Conservation (phyloP, 1,140 invertebrate genomes). For the Drosophila paulistorum region DNA sequence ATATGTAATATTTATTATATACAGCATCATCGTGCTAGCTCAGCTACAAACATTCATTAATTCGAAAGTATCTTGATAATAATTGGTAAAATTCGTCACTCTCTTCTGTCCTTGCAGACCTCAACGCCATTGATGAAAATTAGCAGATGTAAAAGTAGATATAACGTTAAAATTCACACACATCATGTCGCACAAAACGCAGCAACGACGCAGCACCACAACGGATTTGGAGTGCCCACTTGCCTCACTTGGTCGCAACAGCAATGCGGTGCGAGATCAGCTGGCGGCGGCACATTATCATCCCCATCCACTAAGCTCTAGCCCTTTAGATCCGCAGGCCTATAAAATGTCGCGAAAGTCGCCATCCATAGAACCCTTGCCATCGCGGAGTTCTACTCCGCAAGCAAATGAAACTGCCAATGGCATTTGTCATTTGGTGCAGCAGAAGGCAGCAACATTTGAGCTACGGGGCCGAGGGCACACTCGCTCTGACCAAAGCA, state of each 20-base stretch:
- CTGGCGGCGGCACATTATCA: slow-evolving; percentile 70
- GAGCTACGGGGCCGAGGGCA: slow-evolving; percentile 68
- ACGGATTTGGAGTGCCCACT: slow-evolving; percentile 84
- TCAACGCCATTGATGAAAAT: slow-evolving; percentile 19
- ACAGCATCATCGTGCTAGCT: no score
- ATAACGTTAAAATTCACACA: slow-evolving; percentile 8
- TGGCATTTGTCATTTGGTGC: slow-evolving; percentile 68
- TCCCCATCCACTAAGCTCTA: slow-evolving; percentile 83
- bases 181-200: slow-evolving; percentile 77
- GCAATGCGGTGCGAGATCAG: slow-evolving; percentile 82
- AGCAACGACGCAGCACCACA: slow-evolving; percentile 59
- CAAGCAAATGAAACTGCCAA: slow-evolving; percentile 43
- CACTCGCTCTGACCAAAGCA: slow-evolving; percentile 48
- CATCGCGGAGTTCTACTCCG: slow-evolving; percentile 51
- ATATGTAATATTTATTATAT: no score
- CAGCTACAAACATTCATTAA: no score
- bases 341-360: slow-evolving; percentile 83
- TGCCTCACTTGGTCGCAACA: slow-evolving; percentile 85
- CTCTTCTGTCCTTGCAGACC: slow-evolving; percentile 31
- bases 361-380: slow-evolving; percentile 47
- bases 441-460: slow-evolving; percentile 82
- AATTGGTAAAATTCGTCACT: slow-evolving; percentile 18
- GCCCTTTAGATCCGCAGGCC: slow-evolving; percentile 82
- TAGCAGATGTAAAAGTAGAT: slow-evolving; percentile 1
- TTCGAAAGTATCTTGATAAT: slow-evolving; percentile 4